Percentiles rank a stretch among this genome's conserved stretches.
These are phyloP conservation scores for Plumapathes pennacea DNA, from an alignment of 92 coral and sea anemone species.

Conservation along the genomic window DNA sequence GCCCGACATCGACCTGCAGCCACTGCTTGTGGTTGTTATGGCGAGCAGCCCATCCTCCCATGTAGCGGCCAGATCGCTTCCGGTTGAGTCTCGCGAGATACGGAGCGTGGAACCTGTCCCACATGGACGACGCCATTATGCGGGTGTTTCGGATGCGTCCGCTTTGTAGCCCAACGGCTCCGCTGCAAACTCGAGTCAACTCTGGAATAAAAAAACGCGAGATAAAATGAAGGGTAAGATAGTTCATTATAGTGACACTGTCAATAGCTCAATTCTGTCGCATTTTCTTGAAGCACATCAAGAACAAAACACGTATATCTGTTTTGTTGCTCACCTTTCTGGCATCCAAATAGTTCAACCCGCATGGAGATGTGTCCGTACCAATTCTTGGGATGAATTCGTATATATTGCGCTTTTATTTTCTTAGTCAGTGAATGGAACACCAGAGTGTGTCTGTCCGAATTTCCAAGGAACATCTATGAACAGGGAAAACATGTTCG, in stretches of 20 bases:
- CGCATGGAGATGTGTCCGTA: slow-evolving; percentile 83
- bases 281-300: too few relatives aligned
- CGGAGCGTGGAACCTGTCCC: slow-evolving; percentile 64
- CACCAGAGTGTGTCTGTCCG: slow-evolving; percentile 72
- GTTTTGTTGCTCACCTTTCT: slow-evolving; percentile 50
- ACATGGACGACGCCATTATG: slow-evolving; percentile 66
- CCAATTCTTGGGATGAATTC: slow-evolving; percentile 89
- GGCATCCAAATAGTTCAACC: slow-evolving; percentile 83
- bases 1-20: slow-evolving; percentile 74
- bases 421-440: slow-evolving; percentile 46
- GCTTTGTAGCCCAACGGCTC: slow-evolving; percentile 62
- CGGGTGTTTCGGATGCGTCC: slow-evolving; percentile 74
- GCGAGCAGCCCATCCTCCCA: slow-evolving; percentile 89
- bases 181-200: slow-evolving; percentile 62
- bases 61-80: slow-evolving; percentile 54
- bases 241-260: too few relatives aligned
- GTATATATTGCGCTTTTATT: slow-evolving; percentile 64
- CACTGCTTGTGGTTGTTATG: slow-evolving; percentile 84
- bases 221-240: too few relatives aligned
- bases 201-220: slow-evolving; percentile 24
- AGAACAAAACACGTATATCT: too few relatives aligned
- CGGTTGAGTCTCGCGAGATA: slow-evolving; percentile 64
- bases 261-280: too few relatives aligned
- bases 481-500: not conserved
- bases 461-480: slow-evolving; percentile 84